Percentiles rank a stretch among this genome's conserved stretches.
Conservation (phyloP, 2,888 invertebrate genomes). For the Antitype chi region DNA sequence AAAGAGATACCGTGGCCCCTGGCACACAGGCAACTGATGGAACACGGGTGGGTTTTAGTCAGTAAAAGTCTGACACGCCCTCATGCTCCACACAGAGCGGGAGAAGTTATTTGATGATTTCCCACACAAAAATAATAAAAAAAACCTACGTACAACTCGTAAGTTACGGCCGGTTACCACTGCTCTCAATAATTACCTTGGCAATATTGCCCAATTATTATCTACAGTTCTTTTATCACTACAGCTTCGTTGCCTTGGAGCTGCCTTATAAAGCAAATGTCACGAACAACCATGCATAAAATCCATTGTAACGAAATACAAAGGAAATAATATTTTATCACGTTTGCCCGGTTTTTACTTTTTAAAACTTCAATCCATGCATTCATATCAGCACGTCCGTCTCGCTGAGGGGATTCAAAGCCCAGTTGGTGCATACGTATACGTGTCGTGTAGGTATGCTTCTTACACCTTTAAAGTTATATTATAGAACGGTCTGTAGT, state of each 20-base stretch:
- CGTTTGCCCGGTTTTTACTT: conserved; percentile 56
- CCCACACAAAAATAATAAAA: too few relatives aligned
- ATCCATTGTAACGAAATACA: conserved; percentile 39
- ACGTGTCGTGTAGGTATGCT: conserved; percentile 10
- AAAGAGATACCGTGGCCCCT: too few relatives aligned
- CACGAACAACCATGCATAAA: conserved; percentile 48
- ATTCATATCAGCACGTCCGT: conserved; percentile 59
- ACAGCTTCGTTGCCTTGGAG: neutral
- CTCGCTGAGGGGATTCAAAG: conserved; percentile 41
- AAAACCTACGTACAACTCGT: too few relatives aligned
- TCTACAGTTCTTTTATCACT: conserved; percentile 3
- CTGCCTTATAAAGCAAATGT: conserved; percentile 25
- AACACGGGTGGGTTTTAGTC: too few relatives aligned
- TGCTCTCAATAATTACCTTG: neutral
- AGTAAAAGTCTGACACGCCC: too few relatives aligned
- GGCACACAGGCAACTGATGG: too few relatives aligned
- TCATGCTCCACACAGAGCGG: too few relatives aligned
- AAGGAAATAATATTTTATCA: conserved; percentile 60
- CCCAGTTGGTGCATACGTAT: conserved; percentile 26
- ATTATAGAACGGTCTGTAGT: conserved; percentile 7
- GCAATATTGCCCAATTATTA: neutral
- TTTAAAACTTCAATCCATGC: conserved; percentile 51
- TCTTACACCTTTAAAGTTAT: conserved; percentile 38
- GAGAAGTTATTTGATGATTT: too few relatives aligned
- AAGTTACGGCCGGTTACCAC: too few relatives aligned